Evolutionary conservation across 2,888 invertebrate species (phyloP).

Genomic region (Anthophora plumipes): DNA sequence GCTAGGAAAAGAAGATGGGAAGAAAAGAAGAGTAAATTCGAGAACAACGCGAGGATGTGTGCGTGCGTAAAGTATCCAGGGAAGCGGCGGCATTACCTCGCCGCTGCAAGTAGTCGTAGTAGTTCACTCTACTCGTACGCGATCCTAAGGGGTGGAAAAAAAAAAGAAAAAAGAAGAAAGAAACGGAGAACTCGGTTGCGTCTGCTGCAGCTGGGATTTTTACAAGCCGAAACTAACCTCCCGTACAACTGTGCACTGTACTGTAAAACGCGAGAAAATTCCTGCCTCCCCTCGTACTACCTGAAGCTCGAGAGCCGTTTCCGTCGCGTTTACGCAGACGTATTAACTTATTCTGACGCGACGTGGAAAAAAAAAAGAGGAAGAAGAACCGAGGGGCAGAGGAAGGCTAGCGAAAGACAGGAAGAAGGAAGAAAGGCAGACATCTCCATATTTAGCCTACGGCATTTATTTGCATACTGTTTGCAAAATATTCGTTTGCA

Average conservation of each 20-base stretch:
- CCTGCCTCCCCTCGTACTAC: conserved; percentile 25
- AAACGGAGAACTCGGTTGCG: conserved; percentile 46
- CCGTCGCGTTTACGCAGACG: conserved; percentile 70
- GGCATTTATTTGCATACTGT: conserved; percentile 64
- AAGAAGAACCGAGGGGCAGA: too few relatives aligned
- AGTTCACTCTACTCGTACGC: conserved; percentile 23
- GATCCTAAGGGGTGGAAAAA: conserved; percentile 25
- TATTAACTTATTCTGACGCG: conserved; percentile 73
- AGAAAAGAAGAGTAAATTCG: neutral
- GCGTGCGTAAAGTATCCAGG: neutral
- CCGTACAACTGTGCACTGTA: conserved; percentile 53
- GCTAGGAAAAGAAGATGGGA: neutral
- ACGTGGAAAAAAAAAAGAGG: conserved; percentile 50
- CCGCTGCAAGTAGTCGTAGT: conserved; percentile 7
- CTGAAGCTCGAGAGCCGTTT: conserved; percentile 57
- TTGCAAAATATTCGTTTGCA: conserved; percentile 58
- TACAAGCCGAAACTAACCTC: conserved; percentile 56
- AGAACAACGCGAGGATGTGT: neutral
- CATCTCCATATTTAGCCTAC: conserved; percentile 48
- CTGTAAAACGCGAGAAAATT: conserved; percentile 66
- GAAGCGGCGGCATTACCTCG: conserved; percentile 21
- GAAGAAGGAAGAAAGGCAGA: conserved; percentile 37
- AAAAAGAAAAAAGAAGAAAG: too few relatives aligned
- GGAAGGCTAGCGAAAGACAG: neutral
- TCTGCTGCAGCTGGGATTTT: conserved; percentile 66